Conservation (phyloP, 1,140 invertebrate genomes). For the Musca vetustissima region DNA sequence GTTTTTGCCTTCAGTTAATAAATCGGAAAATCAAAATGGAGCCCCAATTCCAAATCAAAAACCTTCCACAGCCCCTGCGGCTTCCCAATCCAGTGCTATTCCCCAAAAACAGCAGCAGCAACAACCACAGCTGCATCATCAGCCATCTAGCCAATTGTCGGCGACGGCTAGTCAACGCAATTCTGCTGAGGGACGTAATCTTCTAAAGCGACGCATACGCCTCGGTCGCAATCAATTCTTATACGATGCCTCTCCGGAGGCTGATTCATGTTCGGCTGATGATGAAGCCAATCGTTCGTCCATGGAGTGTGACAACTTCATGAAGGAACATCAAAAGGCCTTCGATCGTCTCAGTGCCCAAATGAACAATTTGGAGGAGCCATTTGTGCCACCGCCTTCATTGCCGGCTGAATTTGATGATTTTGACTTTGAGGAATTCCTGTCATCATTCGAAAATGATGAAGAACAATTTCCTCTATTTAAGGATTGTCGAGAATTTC, state of each 20-base stretch:
- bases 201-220: slow-evolving; percentile 50
- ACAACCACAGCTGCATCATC: not conserved
- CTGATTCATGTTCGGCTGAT: slow-evolving; percentile 44
- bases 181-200: slow-evolving; percentile 44
- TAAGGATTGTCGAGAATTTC: slow-evolving; percentile 53
- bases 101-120: not conserved
- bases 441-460: slow-evolving; percentile 59
- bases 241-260: slow-evolving; percentile 51
- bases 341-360: not conserved
- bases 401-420: slow-evolving; percentile 47
- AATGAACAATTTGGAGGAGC: slow-evolving; percentile 34
- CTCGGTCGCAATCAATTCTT: slow-evolving; percentile 53
- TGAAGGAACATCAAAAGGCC: slow-evolving; percentile 8
- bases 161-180: slow-evolving; percentile 39
- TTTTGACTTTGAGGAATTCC: slow-evolving; percentile 59
- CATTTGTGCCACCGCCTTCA: slow-evolving; percentile 36
- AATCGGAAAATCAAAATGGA: too few species aligned
- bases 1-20: slow-evolving; percentile 10
- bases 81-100: too few species aligned
- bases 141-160: not conserved
- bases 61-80: too few species aligned
- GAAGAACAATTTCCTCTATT: slow-evolving; percentile 55
- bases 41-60: not conserved
- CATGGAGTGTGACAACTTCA: slow-evolving; percentile 33
- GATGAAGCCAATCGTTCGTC: slow-evolving; percentile 48